Percentiles rank a stretch among this genome's conserved stretches.
phyloP scores from a whole-genome alignment of 2,888 invertebrate genomes.

The Plagodis pulveraria region DNA sequence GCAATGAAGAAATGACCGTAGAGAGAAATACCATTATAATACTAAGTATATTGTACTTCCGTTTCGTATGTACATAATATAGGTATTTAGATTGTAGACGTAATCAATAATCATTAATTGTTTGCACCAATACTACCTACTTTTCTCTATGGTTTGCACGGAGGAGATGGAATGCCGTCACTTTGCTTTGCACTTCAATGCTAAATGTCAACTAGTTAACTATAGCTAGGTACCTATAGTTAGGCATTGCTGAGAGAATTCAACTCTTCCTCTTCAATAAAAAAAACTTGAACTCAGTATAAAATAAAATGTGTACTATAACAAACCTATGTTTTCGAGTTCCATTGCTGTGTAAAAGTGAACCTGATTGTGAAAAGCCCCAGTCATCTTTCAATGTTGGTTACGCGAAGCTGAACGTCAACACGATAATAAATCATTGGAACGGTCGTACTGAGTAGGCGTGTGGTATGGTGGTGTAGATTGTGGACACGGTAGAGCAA shows the following conservation, averaged over 20 bases:
- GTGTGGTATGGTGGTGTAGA: not conserved
- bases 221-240: not conserved
- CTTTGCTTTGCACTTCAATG: constrained; percentile 2
- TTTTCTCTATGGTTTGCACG: too few species aligned
- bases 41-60: too few species aligned
- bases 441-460: not conserved
- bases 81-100: not conserved
- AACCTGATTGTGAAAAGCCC: constrained; percentile 3
- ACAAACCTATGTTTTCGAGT: constrained; percentile 4
- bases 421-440: constrained; percentile 16
- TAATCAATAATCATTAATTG: not conserved
- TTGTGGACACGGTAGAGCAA: constrained; percentile 12
- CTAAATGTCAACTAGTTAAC: constrained; percentile 17
- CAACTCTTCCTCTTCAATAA: too few species aligned
- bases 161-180: constrained; percentile 6
- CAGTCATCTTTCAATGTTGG: constrained; percentile 17
- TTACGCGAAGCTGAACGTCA: constrained; percentile 8
- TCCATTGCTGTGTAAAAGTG: constrained; percentile 12
- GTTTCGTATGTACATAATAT: too few species aligned
- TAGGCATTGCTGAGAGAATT: too few species aligned
- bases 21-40: too few species aligned
- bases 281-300: too few species aligned
- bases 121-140: too few species aligned
- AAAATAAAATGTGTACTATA: not conserved
- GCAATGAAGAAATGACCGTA: too few species aligned